These are phyloP conservation scores for Dromaius novaehollandiae DNA, from an alignment of 2,113 vertebrate genomes.

Conservation along the genomic window DNA sequence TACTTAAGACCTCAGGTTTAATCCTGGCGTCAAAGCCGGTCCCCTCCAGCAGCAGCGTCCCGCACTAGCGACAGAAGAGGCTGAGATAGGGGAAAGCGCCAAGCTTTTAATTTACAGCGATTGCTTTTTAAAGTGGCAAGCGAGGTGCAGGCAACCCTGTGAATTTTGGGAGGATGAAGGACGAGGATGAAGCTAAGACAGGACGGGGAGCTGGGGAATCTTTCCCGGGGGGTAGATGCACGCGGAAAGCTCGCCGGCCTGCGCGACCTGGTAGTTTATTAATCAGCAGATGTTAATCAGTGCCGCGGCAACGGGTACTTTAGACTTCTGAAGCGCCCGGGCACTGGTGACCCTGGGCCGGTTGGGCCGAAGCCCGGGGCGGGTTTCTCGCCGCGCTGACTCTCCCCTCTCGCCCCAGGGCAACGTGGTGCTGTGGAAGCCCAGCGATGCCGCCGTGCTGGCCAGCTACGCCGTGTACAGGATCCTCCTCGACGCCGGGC, in stretches of 20 bases:
- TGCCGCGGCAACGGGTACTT: neutral
- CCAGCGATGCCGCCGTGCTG: constrained; percentile 91
- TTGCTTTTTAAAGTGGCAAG: neutral
- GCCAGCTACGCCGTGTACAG: constrained; percentile 89
- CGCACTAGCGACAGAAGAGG: neutral
- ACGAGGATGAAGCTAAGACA: fast-evolving
- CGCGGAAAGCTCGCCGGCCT: neutral
- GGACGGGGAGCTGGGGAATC: neutral
- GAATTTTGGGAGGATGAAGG: neutral
- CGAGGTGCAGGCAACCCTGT: neutral
- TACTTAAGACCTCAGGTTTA: neutral
- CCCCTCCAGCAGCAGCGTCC: neutral
- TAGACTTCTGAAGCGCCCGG: no score
- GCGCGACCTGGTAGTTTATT: neutral
- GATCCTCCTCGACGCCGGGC: constrained; percentile 85
- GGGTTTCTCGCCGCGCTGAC: fast-evolving
- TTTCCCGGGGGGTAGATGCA: neutral
- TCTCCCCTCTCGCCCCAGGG: constrained; percentile 75
- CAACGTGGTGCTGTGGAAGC: constrained; percentile 98
- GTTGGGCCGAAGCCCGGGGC: neutral
- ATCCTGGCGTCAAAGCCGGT: neutral
- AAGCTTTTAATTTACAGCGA: fast-evolving
- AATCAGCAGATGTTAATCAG: neutral
- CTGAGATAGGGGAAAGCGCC: neutral
- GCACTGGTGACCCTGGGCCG: no score